Evolutionary conservation across 2,888 invertebrate species (phyloP), one percentile per base, ranked within the genome.

Genomic region (Drosophila rubida): DNA sequence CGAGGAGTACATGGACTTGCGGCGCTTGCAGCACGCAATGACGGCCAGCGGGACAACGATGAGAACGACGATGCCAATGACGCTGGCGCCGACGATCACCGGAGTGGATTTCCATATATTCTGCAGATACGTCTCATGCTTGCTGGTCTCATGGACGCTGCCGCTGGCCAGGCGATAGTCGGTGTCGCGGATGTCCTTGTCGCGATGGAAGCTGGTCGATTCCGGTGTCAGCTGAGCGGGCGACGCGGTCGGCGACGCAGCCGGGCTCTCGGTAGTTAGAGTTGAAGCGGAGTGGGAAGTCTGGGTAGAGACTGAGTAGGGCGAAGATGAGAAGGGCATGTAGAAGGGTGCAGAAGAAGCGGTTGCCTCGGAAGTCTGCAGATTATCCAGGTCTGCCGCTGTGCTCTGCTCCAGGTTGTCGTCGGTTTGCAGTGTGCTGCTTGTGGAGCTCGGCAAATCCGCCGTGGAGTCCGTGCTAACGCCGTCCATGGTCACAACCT

Each of bases 1-100:
- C 45, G 83, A 78, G 1, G 83, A 83, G 59, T 90, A 90, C 27
- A 76, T 35, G 1, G 61, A 45, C 70, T 81, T 48, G 1, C 64
- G 67, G 44, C 76, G 77, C n/a, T 42, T n/a, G 7, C 13, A 6
- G 13, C 2, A 37, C 11, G 30, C n/a, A 2, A 9, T 0, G 0
- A 51, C 0, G 1, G 11, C 4, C 3, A 57, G 9, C 1, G 45
- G 9, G 1, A 13, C 45, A 1, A n/a, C 50, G 63, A 16, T 35
- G 16, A 9, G 7, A 63, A 51, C 1, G 23, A 39, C 1, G 11
- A 9, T 7, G 23, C 2, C 4, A 63, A 51, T 1, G 23, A 39
- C 1, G 11, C 19, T 7, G 23, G 3, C 4, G 8, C 6, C 8
- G 39, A 1, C 27, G n/a, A n/a, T 1, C 6, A 2, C 1, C n/a